phyloP scores from a whole-genome alignment of 2,888 invertebrate genomes.

The Hipparchia sbordonii region DNA sequence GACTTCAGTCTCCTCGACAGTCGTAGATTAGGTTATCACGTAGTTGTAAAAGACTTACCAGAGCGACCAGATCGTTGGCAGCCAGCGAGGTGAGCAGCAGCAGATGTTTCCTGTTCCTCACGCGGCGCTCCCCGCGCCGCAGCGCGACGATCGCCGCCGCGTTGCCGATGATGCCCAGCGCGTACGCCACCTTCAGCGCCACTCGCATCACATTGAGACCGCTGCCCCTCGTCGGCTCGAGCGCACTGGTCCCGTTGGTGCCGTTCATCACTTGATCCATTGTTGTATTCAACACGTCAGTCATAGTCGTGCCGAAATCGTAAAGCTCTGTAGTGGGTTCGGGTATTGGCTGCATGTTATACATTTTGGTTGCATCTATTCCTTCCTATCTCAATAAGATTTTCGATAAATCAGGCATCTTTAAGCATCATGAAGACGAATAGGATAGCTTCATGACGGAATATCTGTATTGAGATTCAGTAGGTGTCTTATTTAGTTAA shows the following conservation, averaged over 20 bases:
- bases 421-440: not conserved
- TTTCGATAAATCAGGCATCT: not conserved
- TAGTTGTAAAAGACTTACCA: conserved; percentile 55
- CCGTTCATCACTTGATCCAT: not conserved
- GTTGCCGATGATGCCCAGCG: conserved; percentile 89
- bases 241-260: not conserved
- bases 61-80: conserved; percentile 90
- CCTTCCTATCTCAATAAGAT: not conserved
- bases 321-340: conserved; percentile 22
- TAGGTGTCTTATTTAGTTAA: not conserved
- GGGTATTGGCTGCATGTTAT: conserved; percentile 14
- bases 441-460: not conserved
- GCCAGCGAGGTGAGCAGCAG: conserved; percentile 90
- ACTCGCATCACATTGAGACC: conserved; percentile 46
- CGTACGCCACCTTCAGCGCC: conserved; percentile 82
- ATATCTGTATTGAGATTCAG: not conserved
- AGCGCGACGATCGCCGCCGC: conserved; percentile 89
- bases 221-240: no score
- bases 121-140: conserved; percentile 86
- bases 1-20: no score
- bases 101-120: conserved; percentile 91
- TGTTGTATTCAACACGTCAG: conserved; percentile 1
- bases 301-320: not conserved
- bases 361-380: conserved; percentile 14
- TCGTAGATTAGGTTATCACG: no score